Evolutionary conservation across 2,888 invertebrate genomes (phyloP), one percentile per base, ranked within the genome.

Genomic region (Caenorhabditis sp.): DNA sequence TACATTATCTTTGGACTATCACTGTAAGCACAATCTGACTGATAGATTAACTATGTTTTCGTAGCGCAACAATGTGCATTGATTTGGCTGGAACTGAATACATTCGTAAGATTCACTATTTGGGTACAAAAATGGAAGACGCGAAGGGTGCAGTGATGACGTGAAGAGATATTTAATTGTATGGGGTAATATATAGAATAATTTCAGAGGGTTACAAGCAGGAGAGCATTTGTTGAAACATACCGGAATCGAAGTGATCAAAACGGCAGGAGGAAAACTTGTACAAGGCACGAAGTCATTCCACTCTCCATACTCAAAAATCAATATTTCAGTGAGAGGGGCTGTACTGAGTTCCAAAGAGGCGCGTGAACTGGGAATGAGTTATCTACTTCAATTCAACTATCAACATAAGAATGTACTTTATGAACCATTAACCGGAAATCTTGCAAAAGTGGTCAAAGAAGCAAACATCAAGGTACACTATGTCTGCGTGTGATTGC

Each of bases 71-170:
- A 13, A 88, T 89, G 89, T 89, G 89, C 61, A 89, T 89, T 43
- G 89, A 89, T 71, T 66, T 88, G 43, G 88, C 88, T 5, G 89
- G 89, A 55, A 89, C 89, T 1, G 88, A 88, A 53, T 89, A 89
- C 62, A 87, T 89, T 22, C 80, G 85, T 13, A 88, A 86, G 72
- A 88, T 88, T 50, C 88, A 89, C 37, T 86, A 89, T 52, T 43
- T 88, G 17, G 89, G 89, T 45, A 87, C 79, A 7, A 89, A 88
- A 45, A 88, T 89, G 87, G 89, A 88, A 46, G 86, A 85, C 48
- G 89, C 89, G 11, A 88, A 88, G 59, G 88, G 87, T 8, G 87
- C 85, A 6, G 85, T 89, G 13, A 85, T 87, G 52, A 85, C 78
- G 81, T 82, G 37, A 46, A 48, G 17, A 39, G 30, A 41, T 3